A percentile compares a stretch with the other conserved stretches of the same genome.
Evolutionary conservation across 2,797 vertebrate species (phyloP).

Genomic region (Phylloscopus collybita): DNA sequence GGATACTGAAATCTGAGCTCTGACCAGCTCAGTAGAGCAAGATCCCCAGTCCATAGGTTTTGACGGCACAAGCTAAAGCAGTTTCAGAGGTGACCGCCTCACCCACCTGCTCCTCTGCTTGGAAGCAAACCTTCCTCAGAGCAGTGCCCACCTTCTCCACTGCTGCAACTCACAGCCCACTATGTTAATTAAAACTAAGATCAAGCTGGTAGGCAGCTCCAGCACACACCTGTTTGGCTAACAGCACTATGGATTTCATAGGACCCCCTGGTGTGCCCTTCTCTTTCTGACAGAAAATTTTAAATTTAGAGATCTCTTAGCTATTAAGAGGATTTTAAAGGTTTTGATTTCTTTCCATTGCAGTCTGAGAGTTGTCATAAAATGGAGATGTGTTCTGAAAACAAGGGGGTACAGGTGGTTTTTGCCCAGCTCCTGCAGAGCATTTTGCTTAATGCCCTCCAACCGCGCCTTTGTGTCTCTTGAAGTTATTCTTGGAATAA

Average conservation of each 20-base stretch:
- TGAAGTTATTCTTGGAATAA: not conserved
- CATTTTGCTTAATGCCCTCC: not conserved
- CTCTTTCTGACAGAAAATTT: not conserved
- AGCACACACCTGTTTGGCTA: not conserved
- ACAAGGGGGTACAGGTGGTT: accelerated
- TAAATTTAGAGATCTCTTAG: not conserved
- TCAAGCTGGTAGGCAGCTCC: not conserved
- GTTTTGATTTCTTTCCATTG: not conserved
- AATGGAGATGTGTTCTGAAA: not conserved
- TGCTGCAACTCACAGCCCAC: not conserved
- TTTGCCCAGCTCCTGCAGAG: not conserved
- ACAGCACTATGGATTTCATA: not conserved
- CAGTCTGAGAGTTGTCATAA: not conserved
- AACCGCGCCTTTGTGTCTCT: not conserved
- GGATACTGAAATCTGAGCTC: not conserved
- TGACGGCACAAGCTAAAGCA: not conserved
- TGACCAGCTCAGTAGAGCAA: not conserved
- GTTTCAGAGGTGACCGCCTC: not conserved
- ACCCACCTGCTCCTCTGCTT: not conserved
- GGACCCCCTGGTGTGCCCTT: accelerated
- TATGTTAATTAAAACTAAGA: not conserved
- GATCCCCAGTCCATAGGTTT: not conserved
- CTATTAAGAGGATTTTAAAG: not conserved
- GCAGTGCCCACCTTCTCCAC: not conserved
- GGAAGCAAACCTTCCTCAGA: not conserved